These are phyloP conservation scores for Sycophila sp. DNA, from an alignment of 1,140 invertebrate genomes.

Conservation along the genomic window DNA sequence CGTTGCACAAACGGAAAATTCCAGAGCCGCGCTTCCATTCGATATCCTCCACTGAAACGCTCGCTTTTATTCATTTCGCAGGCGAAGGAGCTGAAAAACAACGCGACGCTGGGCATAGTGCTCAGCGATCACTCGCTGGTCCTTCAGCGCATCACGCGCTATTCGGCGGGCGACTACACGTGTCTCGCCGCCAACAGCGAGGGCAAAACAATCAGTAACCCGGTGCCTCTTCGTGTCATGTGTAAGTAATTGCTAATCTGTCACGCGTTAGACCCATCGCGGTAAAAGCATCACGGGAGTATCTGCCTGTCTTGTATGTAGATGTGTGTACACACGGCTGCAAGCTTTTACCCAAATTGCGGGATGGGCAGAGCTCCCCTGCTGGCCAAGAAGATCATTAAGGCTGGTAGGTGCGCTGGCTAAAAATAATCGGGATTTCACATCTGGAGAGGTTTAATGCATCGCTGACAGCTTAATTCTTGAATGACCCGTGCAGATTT, in stretches of 20 bases:
- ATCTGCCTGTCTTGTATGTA: background rate
- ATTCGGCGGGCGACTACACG: conserved; percentile 83
- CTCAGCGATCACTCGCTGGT: conserved; percentile 85
- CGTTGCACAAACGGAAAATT: no score
- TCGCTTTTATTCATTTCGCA: conserved; percentile 52
- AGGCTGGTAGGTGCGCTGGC: no score
- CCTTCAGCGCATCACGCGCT: conserved; percentile 80
- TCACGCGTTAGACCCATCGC: background rate
- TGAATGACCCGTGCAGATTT: no score
- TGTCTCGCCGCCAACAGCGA: conserved; percentile 84
- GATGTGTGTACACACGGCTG: background rate
- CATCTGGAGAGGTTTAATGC: no score
- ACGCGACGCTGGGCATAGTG: conserved; percentile 79
- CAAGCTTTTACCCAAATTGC: conserved; percentile 20
- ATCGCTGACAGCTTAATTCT: no score
- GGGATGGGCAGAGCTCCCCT: conserved; percentile 8
- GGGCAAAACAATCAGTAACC: conserved; percentile 83
- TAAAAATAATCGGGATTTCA: no score
- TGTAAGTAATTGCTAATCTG: conserved; percentile 71
- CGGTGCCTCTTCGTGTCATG: conserved; percentile 80
- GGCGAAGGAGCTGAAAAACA: conserved; percentile 82
- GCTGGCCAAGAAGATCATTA: conserved; percentile 15
- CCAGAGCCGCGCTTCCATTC: no score
- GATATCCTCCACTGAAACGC: no score
- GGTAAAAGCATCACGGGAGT: background rate